Conservation (phyloP, 2,888 invertebrate species). For the Aphrophora alni region DNA sequence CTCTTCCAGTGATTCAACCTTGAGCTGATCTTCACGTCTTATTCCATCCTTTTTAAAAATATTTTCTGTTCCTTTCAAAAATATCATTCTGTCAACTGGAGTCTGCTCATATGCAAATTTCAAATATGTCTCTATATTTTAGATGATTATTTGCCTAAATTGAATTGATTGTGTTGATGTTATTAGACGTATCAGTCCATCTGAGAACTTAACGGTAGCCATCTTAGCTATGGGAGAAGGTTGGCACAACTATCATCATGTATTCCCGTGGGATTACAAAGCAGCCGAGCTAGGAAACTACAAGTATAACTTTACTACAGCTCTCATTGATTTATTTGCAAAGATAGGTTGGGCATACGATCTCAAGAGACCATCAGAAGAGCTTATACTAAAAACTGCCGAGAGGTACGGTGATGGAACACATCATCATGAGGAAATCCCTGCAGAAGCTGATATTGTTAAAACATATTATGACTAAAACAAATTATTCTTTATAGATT, state of each 20-base stretch:
- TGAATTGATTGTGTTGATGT: too few relatives aligned
- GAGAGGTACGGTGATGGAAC: constrained; percentile 64
- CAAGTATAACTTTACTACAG: constrained; percentile 61
- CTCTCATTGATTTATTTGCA: constrained; percentile 63
- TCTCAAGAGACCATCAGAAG: constrained; percentile 68
- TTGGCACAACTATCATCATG: too few relatives aligned
- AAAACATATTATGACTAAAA: not conserved
- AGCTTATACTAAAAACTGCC: constrained; percentile 61
- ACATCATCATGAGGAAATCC: constrained; percentile 36
- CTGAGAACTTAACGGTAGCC: constrained; percentile 77
- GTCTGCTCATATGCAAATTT: too few relatives aligned
- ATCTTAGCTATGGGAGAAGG: constrained; percentile 79
- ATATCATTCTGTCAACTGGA: too few relatives aligned
- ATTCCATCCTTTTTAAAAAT: too few relatives aligned
- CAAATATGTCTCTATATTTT: too few relatives aligned
- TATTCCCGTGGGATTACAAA: constrained; percentile 93
- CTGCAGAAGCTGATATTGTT: not conserved
- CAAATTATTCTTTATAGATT: too few relatives aligned
- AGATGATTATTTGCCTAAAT: too few relatives aligned
- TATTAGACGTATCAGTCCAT: constrained; percentile 75
- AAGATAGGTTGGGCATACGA: constrained; percentile 75
- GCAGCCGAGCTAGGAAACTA: constrained; percentile 80
- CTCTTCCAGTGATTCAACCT: too few relatives aligned
- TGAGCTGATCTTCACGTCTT: too few relatives aligned
- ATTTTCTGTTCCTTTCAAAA: too few relatives aligned